Conservation (phyloP, 2,113 vertebrate genomes). For the cat (Felis catus) region F.catus_Fca126_mat1.0 CM031423.1:62696501-62697000, state of each 20-base stretch:
- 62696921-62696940: background rate
- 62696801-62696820: background rate
- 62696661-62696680: no score
- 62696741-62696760: no score
- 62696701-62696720: no score
- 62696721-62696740: no score
- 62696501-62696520: background rate
- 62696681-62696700: accelerated
- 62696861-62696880: background rate
- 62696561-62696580: background rate
- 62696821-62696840: background rate
- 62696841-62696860: background rate
- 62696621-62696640: no score
- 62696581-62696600: no score
- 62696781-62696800: no score
- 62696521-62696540: background rate
- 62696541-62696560: background rate
- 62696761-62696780: no score
- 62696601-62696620: no score
- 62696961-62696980: background rate
- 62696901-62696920: background rate
- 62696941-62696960: no score
- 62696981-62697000: background rate
- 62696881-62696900: no score
- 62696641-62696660: no score